Conservation (phyloP, 2,888 invertebrate species). For the Cepaea hortensis region DNA sequence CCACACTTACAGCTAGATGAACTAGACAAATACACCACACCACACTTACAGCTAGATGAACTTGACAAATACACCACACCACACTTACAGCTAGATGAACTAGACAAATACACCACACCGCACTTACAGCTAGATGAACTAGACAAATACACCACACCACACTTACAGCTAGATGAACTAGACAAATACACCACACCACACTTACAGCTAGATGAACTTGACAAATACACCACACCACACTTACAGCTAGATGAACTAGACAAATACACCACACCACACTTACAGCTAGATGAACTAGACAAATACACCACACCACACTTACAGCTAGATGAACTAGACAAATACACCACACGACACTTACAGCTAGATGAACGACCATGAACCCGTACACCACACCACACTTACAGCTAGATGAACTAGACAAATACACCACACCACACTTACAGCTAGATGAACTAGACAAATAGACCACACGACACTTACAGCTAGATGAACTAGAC, state of each 20-base stretch:
- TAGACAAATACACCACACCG: too few relatives aligned
- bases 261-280: slow-evolving; percentile 29
- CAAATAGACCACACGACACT: slow-evolving; percentile 47
- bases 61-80: slow-evolving; percentile 1
- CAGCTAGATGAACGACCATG: slow-evolving; percentile 69
- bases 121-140: slow-evolving; percentile 68
- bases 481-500: slow-evolving; percentile 54
- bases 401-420: too few relatives aligned
- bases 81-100: slow-evolving; percentile 68
- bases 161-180: too few relatives aligned
- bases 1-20: slow-evolving; percentile 64
- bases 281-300: too few relatives aligned
- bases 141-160: slow-evolving; percentile 30
- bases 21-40: slow-evolving; percentile 49
- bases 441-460: too few relatives aligned
- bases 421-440: too few relatives aligned
- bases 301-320: too few relatives aligned
- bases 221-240: slow-evolving; percentile 39
- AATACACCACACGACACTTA: too few relatives aligned
- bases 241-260: slow-evolving; percentile 56
- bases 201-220: too few relatives aligned
- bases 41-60: slow-evolving; percentile 67
- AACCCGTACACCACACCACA: slow-evolving; percentile 58
- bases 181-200: too few relatives aligned
- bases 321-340: too few relatives aligned